Evolutionary conservation across 92 coral and sea anemone species (phyloP).

Genomic region (Chrysogorgia sp.): DNA sequence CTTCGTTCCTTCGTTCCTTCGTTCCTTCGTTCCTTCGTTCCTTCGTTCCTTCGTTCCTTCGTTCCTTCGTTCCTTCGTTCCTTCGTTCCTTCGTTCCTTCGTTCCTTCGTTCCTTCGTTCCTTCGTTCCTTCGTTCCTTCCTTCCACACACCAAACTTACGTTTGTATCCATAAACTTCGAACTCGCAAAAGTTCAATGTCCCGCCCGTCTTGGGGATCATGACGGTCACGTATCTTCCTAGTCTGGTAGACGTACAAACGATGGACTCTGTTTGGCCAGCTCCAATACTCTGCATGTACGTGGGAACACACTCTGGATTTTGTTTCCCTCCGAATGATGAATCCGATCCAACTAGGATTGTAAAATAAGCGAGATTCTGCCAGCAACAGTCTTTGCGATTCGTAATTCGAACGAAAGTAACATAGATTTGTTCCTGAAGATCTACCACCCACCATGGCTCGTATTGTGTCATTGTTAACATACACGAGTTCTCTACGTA

Average conservation of each 20-base stretch:
- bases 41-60: too few species aligned
- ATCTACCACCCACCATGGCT: neutral
- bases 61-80: too few species aligned
- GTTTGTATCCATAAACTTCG: slow-evolving; percentile 6
- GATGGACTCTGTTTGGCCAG: neutral
- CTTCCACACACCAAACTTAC: neutral
- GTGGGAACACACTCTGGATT: neutral
- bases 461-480: neutral
- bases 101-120: too few species aligned
- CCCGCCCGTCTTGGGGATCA: neutral
- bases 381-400: slow-evolving; percentile 11
- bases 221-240: neutral
- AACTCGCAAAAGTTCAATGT: slow-evolving; percentile 15
- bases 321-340: neutral
- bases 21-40: too few species aligned
- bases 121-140: too few species aligned
- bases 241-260: neutral
- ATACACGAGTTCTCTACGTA: neutral
- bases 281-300: neutral
- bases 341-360: neutral
- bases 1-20: too few species aligned
- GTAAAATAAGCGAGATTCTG: neutral
- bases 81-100: too few species aligned
- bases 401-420: slow-evolving; percentile 13
- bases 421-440: slow-evolving; percentile 4